phyloP scores from a whole-genome alignment of 2,888 invertebrate species.

The Apodemia duryi region DNA sequence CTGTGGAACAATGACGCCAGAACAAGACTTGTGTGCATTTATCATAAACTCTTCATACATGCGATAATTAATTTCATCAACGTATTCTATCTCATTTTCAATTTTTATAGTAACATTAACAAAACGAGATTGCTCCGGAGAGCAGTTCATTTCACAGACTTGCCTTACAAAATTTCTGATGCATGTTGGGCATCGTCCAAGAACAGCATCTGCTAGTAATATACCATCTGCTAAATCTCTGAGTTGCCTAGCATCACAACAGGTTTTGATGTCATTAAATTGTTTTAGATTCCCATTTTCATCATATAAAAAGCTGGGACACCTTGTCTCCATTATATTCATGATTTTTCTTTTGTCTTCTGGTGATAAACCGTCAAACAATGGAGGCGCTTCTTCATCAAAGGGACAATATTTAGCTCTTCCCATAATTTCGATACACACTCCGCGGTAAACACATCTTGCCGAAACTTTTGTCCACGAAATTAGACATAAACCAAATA shows the following conservation, averaged over 20 bases:
- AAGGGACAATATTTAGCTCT: constrained; percentile 48
- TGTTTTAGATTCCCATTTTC: constrained; percentile 51
- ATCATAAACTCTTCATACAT: constrained; percentile 81
- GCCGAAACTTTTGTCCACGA: constrained; percentile 42
- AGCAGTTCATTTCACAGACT: constrained; percentile 91
- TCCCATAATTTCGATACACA: constrained; percentile 45
- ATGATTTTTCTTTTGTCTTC: constrained; percentile 50
- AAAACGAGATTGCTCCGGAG: constrained; percentile 82
- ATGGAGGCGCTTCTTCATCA: constrained; percentile 39
- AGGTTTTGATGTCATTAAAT: constrained; percentile 69
- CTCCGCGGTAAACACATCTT: constrained; percentile 53
- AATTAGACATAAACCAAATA: constrained; percentile 36
- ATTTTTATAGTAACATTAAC: constrained; percentile 42
- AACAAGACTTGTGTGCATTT: constrained; percentile 87
- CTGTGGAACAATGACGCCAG: constrained; percentile 86
- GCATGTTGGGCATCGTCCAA: constrained; percentile 91
- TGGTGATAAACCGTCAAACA: constrained; percentile 47
- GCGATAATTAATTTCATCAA: constrained; percentile 66
- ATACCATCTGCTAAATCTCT: constrained; percentile 73
- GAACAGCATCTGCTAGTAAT: constrained; percentile 81
- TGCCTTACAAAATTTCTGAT: constrained; percentile 85
- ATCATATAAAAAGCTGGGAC: constrained; percentile 78
- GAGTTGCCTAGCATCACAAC: constrained; percentile 81
- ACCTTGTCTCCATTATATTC: constrained; percentile 72
- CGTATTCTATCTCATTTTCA: constrained; percentile 48